These are phyloP conservation scores for Ploceus nigricollis DNA, from an alignment of 2,113 vertebrate species.

Conservation along the genomic window DNA sequence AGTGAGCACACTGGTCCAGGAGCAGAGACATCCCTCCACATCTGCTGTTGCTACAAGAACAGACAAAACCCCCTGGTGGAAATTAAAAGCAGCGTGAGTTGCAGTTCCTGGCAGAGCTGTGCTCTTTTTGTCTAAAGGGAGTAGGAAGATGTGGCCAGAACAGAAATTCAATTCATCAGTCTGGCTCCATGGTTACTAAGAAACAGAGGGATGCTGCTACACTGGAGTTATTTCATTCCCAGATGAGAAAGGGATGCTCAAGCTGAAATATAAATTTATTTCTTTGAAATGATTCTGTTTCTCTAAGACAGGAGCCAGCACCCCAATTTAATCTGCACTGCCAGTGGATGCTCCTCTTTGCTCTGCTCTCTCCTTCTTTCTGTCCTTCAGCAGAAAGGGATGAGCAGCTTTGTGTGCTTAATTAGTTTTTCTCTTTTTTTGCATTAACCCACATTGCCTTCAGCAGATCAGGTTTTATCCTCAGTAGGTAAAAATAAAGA, in stretches of 20 bases:
- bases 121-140: background rate
- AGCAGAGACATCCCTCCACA: background rate
- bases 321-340: background rate
- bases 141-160: background rate
- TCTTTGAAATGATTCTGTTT: background rate
- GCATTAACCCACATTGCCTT: background rate
- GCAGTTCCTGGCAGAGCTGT: background rate
- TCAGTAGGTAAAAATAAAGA: background rate
- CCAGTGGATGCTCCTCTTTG: background rate
- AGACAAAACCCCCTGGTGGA: background rate
- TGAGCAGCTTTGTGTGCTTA: background rate
- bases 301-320: background rate
- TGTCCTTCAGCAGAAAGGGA: background rate
- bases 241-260: background rate
- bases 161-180: background rate
- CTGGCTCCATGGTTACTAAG: background rate
- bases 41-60: background rate
- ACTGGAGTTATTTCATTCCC: background rate
- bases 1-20: background rate
- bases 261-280: background rate
- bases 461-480: background rate
- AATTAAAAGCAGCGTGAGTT: background rate
- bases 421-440: background rate
- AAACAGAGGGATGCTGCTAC: background rate
- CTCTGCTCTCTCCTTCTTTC: background rate